phyloP scores from a whole-genome alignment of 2,888 invertebrate species.

The Agrotis clavis region DNA sequence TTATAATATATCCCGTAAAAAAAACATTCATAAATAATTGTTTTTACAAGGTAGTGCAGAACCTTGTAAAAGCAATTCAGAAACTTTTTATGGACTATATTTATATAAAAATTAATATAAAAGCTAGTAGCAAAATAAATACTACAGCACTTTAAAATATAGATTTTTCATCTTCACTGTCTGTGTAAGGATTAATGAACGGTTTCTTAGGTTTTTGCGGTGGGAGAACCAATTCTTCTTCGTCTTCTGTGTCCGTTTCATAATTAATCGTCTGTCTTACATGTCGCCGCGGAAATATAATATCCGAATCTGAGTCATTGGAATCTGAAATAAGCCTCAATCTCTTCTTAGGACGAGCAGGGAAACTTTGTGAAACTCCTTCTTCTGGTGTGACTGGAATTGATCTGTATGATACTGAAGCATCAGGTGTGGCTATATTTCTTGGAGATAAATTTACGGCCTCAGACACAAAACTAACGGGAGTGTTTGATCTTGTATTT shows the following conservation, averaged over 20 bases:
- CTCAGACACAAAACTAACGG: slow-evolving; percentile 11
- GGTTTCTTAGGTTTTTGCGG: slow-evolving; percentile 23
- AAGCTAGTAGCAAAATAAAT: slow-evolving; percentile 1
- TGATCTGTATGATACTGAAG: slow-evolving; percentile 30
- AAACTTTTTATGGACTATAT: neutral
- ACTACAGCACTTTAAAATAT: slow-evolving; percentile 15
- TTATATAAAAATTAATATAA: neutral
- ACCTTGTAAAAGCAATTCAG: no score
- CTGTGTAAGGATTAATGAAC: slow-evolving; percentile 28
- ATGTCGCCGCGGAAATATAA: slow-evolving; percentile 2
- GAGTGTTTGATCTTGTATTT: slow-evolving; percentile 17
- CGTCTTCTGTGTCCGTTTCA: slow-evolving; percentile 15
- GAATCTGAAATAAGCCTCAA: slow-evolving; percentile 17
- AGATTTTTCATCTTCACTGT: slow-evolving; percentile 27
- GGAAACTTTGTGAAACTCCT: slow-evolving; percentile 14
- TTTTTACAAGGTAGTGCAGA: neutral
- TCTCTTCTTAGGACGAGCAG: slow-evolving; percentile 12
- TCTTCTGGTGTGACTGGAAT: slow-evolving; percentile 29
- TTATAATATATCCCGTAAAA: neutral
- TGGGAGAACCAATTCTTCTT: slow-evolving; percentile 17
- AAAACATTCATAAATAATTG: neutral
- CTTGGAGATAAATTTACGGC: slow-evolving; percentile 19
- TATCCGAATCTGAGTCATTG: slow-evolving; percentile 13
- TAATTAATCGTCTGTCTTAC: slow-evolving; percentile 14
- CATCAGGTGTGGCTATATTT: slow-evolving; percentile 23